Conservation (phyloP, 1,140 invertebrate species). For the Psix sp. region DNA sequence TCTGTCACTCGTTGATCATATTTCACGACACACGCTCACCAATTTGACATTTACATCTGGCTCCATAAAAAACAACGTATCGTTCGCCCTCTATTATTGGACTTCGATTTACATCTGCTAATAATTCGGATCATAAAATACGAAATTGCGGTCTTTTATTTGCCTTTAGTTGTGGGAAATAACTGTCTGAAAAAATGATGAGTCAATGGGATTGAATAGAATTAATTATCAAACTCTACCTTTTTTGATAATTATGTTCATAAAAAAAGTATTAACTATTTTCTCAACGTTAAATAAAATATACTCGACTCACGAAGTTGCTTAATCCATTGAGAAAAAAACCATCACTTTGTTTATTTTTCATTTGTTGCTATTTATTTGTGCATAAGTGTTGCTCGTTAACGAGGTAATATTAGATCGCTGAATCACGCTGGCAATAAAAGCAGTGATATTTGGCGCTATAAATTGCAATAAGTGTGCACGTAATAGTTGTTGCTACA, state of each 20-base stretch:
- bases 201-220: no score
- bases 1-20: constrained; percentile 52
- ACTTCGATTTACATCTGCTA: constrained; percentile 51
- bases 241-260: no score
- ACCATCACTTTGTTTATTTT: no score
- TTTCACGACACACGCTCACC: constrained; percentile 48
- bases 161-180: no score
- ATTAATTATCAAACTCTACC: no score
- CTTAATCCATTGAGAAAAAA: no score
- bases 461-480: constrained; percentile 58
- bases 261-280: no score
- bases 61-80: constrained; percentile 61
- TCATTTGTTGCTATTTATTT: constrained; percentile 54
- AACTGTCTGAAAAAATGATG: no score
- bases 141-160: not conserved
- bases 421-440: constrained; percentile 59
- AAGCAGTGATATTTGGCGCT: constrained; percentile 55
- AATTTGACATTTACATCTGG: constrained; percentile 59
- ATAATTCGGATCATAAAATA: constrained; percentile 5
- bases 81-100: constrained; percentile 67
- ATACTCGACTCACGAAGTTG: no score
- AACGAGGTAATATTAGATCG: constrained; percentile 60
- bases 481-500: constrained; percentile 53
- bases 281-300: no score
- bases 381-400: constrained; percentile 53